Conservation (phyloP, 2,888 invertebrate species). For the Lissocephala sabroskyi region DNA sequence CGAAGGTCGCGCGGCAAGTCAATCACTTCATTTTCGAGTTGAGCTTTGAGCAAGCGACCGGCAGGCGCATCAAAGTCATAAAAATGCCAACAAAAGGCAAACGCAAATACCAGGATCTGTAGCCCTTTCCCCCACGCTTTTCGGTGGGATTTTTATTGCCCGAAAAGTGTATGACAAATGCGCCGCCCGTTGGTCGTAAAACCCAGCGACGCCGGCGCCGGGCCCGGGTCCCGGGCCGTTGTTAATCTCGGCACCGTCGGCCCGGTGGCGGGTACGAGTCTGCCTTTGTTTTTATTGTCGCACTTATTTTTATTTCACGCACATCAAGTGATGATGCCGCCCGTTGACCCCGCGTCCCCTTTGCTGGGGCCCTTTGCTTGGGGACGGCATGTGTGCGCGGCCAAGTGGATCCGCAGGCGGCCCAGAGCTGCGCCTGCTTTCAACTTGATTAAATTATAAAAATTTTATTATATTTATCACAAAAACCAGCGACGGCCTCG, state of each 20-base stretch:
- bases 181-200: conserved; percentile 39
- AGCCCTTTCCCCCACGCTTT: conserved; percentile 19
- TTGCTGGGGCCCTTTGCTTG: no score
- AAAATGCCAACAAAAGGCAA: no score
- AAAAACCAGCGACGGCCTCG: no score
- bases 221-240: background rate
- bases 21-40: conserved; percentile 7
- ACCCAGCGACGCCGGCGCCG: conserved; percentile 9
- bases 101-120: no score
- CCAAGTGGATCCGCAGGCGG: background rate
- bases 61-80: conserved; percentile 2
- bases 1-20: background rate
- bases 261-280: conserved; percentile 28
- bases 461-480: conserved; percentile 38
- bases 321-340: conserved; percentile 29
- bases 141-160: conserved; percentile 46
- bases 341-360: background rate
- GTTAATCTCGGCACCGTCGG: conserved; percentile 47
- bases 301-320: conserved; percentile 38
- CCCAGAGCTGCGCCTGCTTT: conserved; percentile 21
- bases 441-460: conserved; percentile 65
- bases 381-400: background rate
- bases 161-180: conserved; percentile 58
- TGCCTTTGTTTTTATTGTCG: conserved; percentile 58
- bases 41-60: background rate